phyloP scores from a whole-genome alignment of 1,140 invertebrate species.

The Octopus bimaculoides region DNA sequence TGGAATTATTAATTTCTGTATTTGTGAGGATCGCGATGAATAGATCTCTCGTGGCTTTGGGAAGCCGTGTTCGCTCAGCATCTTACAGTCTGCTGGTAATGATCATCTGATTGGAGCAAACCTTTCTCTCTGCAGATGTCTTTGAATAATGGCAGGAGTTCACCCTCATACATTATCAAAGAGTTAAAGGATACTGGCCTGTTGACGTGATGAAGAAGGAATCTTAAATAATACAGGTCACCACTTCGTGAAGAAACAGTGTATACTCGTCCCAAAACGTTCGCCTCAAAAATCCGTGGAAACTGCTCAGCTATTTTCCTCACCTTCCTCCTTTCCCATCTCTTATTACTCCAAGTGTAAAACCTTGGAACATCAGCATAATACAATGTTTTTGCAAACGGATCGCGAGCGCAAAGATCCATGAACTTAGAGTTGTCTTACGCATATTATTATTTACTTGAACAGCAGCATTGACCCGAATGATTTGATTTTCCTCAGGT shows the following conservation, averaged over 20 bases:
- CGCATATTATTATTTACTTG: background rate
- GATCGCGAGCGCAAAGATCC: background rate
- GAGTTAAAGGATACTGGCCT: background rate
- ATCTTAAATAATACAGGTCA: background rate
- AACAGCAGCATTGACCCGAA: background rate
- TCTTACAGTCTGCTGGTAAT: too few relatives aligned
- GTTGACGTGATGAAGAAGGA: background rate
- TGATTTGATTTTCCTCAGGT: background rate
- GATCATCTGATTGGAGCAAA: too few relatives aligned
- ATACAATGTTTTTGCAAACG: constrained; percentile 7
- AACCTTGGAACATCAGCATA: background rate
- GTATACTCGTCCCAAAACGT: background rate
- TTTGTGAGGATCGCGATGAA: too few relatives aligned
- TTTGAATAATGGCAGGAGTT: background rate
- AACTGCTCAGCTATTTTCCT: background rate
- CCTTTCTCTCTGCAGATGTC: too few relatives aligned
- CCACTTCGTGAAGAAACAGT: background rate
- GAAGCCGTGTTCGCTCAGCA: too few relatives aligned
- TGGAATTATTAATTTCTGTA: too few relatives aligned
- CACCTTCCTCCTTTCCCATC: background rate
- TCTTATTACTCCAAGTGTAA: background rate
- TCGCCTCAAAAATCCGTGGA: background rate
- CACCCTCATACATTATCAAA: background rate
- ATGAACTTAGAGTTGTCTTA: background rate
- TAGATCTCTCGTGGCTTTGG: too few relatives aligned